Base-by-base conservation (phyloP, 2,113 vertebrate species). In the Eudyptes chrysolophus region DNA sequence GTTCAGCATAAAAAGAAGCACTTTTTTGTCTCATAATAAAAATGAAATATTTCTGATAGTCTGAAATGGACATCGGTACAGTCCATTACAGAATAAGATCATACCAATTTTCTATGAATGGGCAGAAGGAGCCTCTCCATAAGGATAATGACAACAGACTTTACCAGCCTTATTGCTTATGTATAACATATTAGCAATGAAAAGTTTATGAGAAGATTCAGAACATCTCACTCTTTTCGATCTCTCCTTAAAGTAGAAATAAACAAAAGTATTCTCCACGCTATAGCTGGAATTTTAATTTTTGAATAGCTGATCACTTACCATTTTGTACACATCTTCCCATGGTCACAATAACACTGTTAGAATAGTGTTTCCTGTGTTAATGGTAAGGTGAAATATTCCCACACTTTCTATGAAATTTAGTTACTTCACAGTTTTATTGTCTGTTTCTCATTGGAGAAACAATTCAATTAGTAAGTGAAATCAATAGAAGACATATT, bases 11-110 rank as follows among this genome's bases (percentile, higher is more conserved):
- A 81, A 81, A 82, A 32, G 8, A 24, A 80, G 2, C 1, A 2
- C 0, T 21, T 89, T 86, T 18, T 84, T 38, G 15, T 42, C 10
- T 74, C 14, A 10, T n/a, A 54, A 69, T 25, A 40, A 44, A 87
- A 60, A 18, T 4, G 0, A 48, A 74, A 18, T 42, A 38, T 17
- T 66, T 89, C 16, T 55, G 8, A 20, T 17, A 34, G 25, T 81
- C 15, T 87, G 38, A 62, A 89, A n/a, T 0, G 1, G 16, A 1
- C 46, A 79, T 11, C 0, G 0, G 4, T 70, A 25, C 13, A 30
- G 13, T 42, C 25, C 25, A 30, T 40, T 49, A 54, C 27, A 75
- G 42, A 58, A 70, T 17, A 68, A 1, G 22, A 27, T 38, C 9
- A 48, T 27, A 64, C 1, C 2, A 15, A 8, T 64, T 55, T 82